These are phyloP conservation scores for Shargacucullia verbasci DNA, from an alignment of 2,888 invertebrate genomes.

Conservation along the genomic window DNA sequence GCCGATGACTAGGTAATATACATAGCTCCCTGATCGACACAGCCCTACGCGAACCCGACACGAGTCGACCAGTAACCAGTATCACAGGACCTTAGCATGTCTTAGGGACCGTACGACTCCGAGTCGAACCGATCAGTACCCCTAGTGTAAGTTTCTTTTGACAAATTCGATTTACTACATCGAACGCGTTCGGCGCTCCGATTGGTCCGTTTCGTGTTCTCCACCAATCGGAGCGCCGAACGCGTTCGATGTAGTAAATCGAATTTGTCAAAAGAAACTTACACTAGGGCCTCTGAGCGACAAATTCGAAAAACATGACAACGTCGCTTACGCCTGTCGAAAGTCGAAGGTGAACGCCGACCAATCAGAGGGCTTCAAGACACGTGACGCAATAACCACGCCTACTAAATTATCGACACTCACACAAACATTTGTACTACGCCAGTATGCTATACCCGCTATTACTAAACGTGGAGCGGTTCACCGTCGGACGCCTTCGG, in stretches of 20 bases:
- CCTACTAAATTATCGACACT: constrained; percentile 63
- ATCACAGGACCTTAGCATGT: constrained; percentile 11
- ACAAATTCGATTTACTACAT: too few relatives aligned
- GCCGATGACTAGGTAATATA: constrained; percentile 70
- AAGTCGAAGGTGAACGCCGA: constrained; percentile 13
- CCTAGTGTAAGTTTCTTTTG: too few relatives aligned
- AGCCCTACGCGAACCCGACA: not conserved
- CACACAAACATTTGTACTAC: constrained; percentile 86
- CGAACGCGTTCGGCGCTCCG: too few relatives aligned
- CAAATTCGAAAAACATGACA: constrained; percentile 3
- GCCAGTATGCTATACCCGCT: constrained; percentile 84
- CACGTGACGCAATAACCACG: constrained; percentile 59
- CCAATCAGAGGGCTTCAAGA: constrained; percentile 33
- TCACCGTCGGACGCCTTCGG: constrained; percentile 74
- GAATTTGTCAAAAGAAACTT: too few relatives aligned
- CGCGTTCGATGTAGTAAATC: too few relatives aligned
- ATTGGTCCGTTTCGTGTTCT: too few relatives aligned
- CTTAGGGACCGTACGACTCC: constrained; percentile 6
- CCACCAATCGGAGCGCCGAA: too few relatives aligned
- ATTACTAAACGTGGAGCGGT: constrained; percentile 64
- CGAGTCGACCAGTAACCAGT: constrained; percentile 11
- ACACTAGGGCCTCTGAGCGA: too few relatives aligned
- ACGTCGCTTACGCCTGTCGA: constrained; percentile 12
- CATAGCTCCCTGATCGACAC: constrained; percentile 40
- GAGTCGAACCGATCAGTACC: not conserved